phyloP scores from a whole-genome alignment of 2,888 invertebrate species.

The Ommatoiulus sabulosus region DNA sequence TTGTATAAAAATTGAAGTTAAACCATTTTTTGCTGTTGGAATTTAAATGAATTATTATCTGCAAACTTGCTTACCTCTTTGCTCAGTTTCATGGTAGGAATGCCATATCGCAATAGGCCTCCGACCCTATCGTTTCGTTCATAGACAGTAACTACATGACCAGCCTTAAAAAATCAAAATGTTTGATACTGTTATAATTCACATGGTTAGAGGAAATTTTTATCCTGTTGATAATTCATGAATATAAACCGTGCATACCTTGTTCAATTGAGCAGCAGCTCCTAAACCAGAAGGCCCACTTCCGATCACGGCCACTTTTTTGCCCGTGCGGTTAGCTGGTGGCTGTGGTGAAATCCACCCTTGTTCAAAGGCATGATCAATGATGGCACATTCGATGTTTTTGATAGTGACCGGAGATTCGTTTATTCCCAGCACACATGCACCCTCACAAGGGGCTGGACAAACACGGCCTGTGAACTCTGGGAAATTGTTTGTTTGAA shows the following conservation, averaged over 20 bases:
- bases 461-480: slow-evolving; percentile 90
- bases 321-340: slow-evolving; percentile 81
- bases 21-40: neutral
- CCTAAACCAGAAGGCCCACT: slow-evolving; percentile 92
- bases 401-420: slow-evolving; percentile 98
- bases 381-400: slow-evolving; percentile 98
- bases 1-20: slow-evolving; percentile 42
- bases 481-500: slow-evolving; percentile 99
- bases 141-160: slow-evolving; percentile 95
- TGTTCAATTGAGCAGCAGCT: slow-evolving; percentile 96
- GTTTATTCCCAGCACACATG: slow-evolving; percentile 95
- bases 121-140: slow-evolving; percentile 96
- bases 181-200: neutral
- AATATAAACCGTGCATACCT: slow-evolving; percentile 68
- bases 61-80: slow-evolving; percentile 76
- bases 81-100: slow-evolving; percentile 98
- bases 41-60: neutral
- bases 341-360: slow-evolving; percentile 91
- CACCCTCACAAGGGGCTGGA: slow-evolving; percentile 96
- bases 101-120: slow-evolving; percentile 96
- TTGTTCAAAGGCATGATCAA: slow-evolving; percentile 96
- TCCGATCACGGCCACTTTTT: slow-evolving; percentile 89
- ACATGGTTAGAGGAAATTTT: neutral
- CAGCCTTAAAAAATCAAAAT: slow-evolving; percentile 74
- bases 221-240: neutral